Base-by-base conservation (phyloP, 2,888 invertebrate species). In the Campopleginae sp. region DNA sequence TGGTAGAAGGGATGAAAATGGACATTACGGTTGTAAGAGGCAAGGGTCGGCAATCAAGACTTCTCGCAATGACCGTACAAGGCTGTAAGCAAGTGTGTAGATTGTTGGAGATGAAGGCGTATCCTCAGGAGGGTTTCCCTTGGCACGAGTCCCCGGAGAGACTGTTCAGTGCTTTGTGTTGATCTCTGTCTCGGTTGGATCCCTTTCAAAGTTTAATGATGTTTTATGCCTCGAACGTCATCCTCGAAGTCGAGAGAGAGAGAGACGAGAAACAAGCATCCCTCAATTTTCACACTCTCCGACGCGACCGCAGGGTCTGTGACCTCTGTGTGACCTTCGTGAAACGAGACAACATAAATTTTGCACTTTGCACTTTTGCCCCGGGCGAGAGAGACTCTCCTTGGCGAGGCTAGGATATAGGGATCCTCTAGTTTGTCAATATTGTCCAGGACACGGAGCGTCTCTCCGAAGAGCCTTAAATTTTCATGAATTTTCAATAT, bases 151-250 rank as follows among this genome's bases (percentile, higher is more conserved):
- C 86, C 19, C 58, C 0, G 12, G 23, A 38, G 51, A 19, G 5
- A 31, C n/a, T 42, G 42, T 8, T 72, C 42, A 42, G 42, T 58
- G 42, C 42, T 38, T 71, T 31, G 10, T 75, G 63, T 71, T 14
- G 42, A 54, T 33, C 27, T 42, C 71, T 65, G 54, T 79, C 44
- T 75, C 70, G 63, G 78, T 31, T 51, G 17, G 74, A n/a, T 54
- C 17, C 82, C 86, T 87, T 84, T 87, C 85, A 87, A 87, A 87
- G 84, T 87, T 87, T 86, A 86, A 87, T 86, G 85, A 86, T 85
- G 86, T 87, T 87, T 87, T 86, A 87, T 86, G 72, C 82, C 84
- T 76, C 75, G 75, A 80, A 82, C 79, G 85, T 82, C 83, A 77
- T 82, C 82, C 58, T 42, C 68, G 23, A 72, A 63, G 58, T 14